These are phyloP conservation scores for Panorpa germanica DNA, from an alignment of 2,888 invertebrate species.

Conservation along the genomic window DNA sequence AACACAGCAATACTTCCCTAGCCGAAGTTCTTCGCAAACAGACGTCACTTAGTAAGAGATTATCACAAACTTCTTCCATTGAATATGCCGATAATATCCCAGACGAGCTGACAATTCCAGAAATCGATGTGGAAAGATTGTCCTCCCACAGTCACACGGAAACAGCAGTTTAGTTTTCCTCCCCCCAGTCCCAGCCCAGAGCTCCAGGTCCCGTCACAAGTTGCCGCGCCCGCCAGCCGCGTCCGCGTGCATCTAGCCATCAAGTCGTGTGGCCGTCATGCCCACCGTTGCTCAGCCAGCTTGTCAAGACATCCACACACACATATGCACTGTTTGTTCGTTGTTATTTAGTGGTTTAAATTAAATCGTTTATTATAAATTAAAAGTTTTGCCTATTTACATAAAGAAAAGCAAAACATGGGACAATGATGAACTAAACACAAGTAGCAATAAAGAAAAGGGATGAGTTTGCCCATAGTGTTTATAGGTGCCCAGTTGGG, in stretches of 20 bases:
- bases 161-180: slow-evolving; percentile 59
- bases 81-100: slow-evolving; percentile 81
- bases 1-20: slow-evolving; percentile 80
- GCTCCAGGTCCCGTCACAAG: slow-evolving; percentile 2
- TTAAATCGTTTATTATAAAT: too few relatives aligned
- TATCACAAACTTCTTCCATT: slow-evolving; percentile 81
- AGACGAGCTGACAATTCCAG: slow-evolving; percentile 74
- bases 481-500: too few relatives aligned
- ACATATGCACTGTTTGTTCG: too few relatives aligned
- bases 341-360: too few relatives aligned
- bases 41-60: slow-evolving; percentile 78
- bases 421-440: too few relatives aligned
- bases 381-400: too few relatives aligned
- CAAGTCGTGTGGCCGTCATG: background rate
- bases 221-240: background rate
- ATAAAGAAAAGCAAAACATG: too few relatives aligned
- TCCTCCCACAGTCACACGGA: slow-evolving; percentile 89
- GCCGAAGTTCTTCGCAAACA: slow-evolving; percentile 89
- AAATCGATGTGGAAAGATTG: slow-evolving; percentile 82
- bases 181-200: too few relatives aligned
- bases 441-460: too few relatives aligned
- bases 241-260: background rate
- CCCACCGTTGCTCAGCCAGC: too few relatives aligned
- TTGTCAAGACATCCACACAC: too few relatives aligned
- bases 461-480: too few relatives aligned